phyloP scores from a whole-genome alignment of 2,797 vertebrate genomes.

The Eidolon dupreanum region DNA sequence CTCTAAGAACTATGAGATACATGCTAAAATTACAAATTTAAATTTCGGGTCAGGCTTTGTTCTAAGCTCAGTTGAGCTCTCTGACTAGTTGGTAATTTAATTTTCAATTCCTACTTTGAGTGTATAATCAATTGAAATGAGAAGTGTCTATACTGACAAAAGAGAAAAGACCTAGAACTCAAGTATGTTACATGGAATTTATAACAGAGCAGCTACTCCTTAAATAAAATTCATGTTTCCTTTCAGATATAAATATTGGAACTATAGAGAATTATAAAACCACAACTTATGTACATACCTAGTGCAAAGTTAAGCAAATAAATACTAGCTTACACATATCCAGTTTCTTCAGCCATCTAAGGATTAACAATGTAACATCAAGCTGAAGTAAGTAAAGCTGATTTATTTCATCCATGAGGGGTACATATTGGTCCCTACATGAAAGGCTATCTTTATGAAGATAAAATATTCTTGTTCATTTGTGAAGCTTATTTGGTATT shows the following conservation, averaged over 20 bases:
- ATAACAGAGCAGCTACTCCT: neutral
- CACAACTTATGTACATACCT: neutral
- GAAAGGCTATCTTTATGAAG: neutral
- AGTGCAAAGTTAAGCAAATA: neutral
- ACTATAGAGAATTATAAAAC: neutral
- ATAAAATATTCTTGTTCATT: neutral
- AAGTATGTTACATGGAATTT: neutral
- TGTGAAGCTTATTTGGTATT: neutral
- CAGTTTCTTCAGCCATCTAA: neutral
- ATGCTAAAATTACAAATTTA: neutral
- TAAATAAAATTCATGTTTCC: neutral
- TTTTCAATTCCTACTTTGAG: neutral
- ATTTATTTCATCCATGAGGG: neutral
- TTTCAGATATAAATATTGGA: neutral
- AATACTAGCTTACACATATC: neutral
- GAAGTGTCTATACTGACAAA: neutral
- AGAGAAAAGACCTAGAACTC: neutral
- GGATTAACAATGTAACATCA: neutral
- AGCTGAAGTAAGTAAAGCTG: neutral
- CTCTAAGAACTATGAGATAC: conserved; percentile 38
- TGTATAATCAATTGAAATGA: neutral
- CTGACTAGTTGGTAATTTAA: neutral
- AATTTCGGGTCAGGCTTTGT: conserved; percentile 48
- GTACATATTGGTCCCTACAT: neutral
- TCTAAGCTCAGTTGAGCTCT: conserved; percentile 5